Base-by-base conservation (phyloP, 2,888 invertebrate species). In the Notodromas monacha region DNA sequence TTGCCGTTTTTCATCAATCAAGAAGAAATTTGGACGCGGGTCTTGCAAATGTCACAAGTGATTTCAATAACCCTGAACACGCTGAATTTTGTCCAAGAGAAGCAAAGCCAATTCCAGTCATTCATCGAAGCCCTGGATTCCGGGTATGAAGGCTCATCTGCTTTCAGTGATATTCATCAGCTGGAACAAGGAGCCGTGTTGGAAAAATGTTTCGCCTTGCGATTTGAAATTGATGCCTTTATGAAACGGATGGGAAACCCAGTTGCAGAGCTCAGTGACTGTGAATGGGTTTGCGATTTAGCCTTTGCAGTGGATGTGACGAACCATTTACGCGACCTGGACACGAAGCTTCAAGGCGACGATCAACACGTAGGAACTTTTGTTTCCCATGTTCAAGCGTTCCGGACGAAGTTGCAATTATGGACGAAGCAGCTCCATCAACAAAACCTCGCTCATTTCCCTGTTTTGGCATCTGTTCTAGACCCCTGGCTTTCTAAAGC, bases 381-480 rank as follows among this genome's bases (percentile, higher is more conserved):
- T 6, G 6, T 21, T 21, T 6, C 6, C n/a, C 21, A 21, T n/a
- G n/a, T 21, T 8, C 6, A 21, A 21, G n/a, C 21, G n/a, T 21
- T 21, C n/a, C 8, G n/a, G n/a, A 21, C 21, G 21, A 21, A 21
- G n/a, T 21, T 21, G 6, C 21, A 21, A 21, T n/a, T 21, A n/a
- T 21, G n/a, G 21, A n/a, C 6, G 21, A 8, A 6, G 6, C 21
- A 21, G n/a, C 21, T 21, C 8, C 21, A n/a, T 8, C 6, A 21
- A n/a, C 8, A n/a, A 6, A 21, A 21, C 21, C 21, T 21, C 8
- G 21, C 21, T 6, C 21, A 21, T 21, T 21, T 21, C n/a, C 21
- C 21, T 8, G n/a, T n/a, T 6, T n/a, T 21, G n/a, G n/a, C 6
- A 6, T n/a, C 6, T 21, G 8, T 6, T 21, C 8, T n/a, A n/a